Conservation (phyloP, 2,113 vertebrate species). For the Setophaga kirtlandii region DNA sequence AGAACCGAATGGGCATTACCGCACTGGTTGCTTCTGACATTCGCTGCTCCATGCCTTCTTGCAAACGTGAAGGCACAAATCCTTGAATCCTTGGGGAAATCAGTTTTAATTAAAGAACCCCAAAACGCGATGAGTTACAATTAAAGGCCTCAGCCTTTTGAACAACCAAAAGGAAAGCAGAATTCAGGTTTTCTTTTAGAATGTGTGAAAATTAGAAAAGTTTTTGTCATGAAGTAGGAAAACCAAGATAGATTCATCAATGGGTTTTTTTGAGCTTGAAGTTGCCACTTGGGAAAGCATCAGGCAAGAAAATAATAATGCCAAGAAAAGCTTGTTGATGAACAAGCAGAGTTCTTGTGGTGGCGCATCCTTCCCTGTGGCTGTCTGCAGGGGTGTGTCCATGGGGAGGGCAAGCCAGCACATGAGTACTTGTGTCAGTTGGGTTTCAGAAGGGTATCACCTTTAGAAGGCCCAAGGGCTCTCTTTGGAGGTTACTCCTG, state of each 20-base stretch:
- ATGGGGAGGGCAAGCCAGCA: neutral
- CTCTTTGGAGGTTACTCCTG: neutral
- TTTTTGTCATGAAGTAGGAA: neutral
- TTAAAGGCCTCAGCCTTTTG: neutral
- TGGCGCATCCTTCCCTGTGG: neutral
- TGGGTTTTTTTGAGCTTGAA: neutral
- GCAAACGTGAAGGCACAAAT: neutral
- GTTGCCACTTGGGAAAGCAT: neutral
- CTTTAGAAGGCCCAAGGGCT: neutral
- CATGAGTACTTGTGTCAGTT: neutral
- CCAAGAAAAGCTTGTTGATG: accelerated
- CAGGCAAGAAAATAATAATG: neutral
- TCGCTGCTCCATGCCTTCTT: neutral
- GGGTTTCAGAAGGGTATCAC: neutral
- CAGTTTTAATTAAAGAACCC: neutral
- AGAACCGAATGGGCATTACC: constrained; percentile 19
- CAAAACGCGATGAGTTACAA: neutral
- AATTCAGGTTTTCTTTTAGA: neutral
- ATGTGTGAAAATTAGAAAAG: neutral
- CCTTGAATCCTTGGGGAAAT: neutral
- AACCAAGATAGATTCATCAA: neutral
- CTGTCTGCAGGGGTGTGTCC: neutral
- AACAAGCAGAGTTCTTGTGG: neutral
- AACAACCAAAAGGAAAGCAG: neutral
- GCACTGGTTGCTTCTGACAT: neutral